These are phyloP conservation scores for Strigamia maritima DNA, from an alignment of 2,888 invertebrate species.

Conservation along the genomic window DNA sequence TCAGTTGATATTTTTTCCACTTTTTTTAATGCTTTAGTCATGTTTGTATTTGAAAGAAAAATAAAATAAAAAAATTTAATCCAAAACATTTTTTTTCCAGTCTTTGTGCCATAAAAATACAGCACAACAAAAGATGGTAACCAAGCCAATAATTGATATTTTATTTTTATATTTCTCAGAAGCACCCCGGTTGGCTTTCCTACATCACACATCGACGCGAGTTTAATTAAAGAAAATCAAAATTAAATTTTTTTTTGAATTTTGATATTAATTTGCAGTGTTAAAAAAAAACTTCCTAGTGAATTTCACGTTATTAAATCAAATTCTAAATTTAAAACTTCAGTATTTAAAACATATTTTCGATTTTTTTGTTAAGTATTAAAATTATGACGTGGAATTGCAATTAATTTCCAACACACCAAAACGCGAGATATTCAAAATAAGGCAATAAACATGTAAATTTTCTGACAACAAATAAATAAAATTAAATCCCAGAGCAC, in stretches of 20 bases:
- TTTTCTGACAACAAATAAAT: conserved; percentile 25
- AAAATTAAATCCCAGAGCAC: background rate
- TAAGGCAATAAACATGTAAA: conserved; percentile 28
- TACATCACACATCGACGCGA: background rate
- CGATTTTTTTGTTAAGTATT: background rate
- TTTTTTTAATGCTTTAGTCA: background rate
- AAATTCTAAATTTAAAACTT: background rate
- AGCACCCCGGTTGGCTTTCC: conserved; percentile 19
- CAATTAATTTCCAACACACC: background rate
- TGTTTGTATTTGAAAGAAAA: background rate
- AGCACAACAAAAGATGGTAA: background rate
- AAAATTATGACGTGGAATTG: background rate
- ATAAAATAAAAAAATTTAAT: background rate
- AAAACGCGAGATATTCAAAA: conserved; percentile 1
- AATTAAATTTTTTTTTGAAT: background rate
- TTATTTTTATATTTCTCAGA: background rate
- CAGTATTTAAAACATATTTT: background rate
- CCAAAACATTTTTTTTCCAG: background rate
- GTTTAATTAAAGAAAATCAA: background rate
- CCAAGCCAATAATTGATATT: conserved; percentile 4
- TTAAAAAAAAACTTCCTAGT: background rate
- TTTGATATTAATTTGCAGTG: background rate
- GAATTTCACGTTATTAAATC: background rate
- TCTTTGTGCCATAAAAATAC: background rate
- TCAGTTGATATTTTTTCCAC: background rate